phyloP scores from a whole-genome alignment of 2,888 invertebrate genomes.

The Argyresthia goedartella region DNA sequence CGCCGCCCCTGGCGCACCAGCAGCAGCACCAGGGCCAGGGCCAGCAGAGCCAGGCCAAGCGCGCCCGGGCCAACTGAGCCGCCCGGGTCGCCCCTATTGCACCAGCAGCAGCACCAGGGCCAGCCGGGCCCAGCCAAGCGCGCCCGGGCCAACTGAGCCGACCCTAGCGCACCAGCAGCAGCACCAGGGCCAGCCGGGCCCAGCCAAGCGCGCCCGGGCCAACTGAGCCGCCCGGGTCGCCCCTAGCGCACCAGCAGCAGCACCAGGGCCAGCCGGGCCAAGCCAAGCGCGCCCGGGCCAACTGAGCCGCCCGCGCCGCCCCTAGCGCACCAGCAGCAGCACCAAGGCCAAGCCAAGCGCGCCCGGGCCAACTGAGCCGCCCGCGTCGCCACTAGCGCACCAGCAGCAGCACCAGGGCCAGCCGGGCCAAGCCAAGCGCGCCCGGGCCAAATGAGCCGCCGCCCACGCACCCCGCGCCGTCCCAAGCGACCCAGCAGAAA shows the following conservation, averaged over 20 bases:
- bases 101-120: no score
- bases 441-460: conserved; percentile 16
- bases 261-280: no score
- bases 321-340: conserved; percentile 23
- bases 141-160: conserved; percentile 7
- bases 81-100: no score
- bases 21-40: conserved; percentile 22
- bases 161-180: conserved; percentile 17
- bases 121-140: conserved; percentile 15
- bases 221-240: no score
- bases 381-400: no score
- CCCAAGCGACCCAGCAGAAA: conserved; percentile 24
- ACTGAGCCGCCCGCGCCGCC: conserved; percentile 14
- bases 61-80: conserved; percentile 49
- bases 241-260: background rate
- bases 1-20: conserved; percentile 15
- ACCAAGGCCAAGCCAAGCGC: no score
- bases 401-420: no score
- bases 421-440: conserved; percentile 14
- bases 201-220: conserved; percentile 46
- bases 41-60: no score
- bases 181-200: no score
- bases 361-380: conserved; percentile 50
- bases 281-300: conserved; percentile 8
- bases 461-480: conserved; percentile 14